Percentiles rank a stretch among this genome's conserved stretches.
Evolutionary conservation across 2,113 vertebrate species (phyloP).

Genomic region (Morone saxatilis): DNA sequence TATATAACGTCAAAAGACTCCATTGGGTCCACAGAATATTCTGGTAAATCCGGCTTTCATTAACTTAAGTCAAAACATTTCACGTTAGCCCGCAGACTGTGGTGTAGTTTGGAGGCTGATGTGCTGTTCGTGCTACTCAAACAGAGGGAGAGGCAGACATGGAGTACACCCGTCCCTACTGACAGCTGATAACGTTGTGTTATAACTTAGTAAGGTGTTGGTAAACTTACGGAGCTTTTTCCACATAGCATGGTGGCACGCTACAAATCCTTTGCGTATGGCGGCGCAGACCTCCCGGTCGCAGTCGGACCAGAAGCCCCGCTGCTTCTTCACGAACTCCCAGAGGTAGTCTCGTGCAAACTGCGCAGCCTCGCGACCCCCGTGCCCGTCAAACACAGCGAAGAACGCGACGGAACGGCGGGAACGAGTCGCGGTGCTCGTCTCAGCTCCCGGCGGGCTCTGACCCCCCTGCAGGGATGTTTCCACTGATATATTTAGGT

Average conservation of each 20-base stretch:
- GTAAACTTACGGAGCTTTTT: conserved; percentile 95
- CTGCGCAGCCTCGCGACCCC: conserved; percentile 94
- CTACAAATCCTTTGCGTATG: conserved; percentile 94
- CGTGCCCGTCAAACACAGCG: conserved; percentile 96
- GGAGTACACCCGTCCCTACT: rapidly evolving
- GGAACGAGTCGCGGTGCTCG: conserved; percentile 33
- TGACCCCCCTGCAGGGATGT: neutral
- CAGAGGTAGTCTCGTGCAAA: conserved; percentile 94
- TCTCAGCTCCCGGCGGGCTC: neutral
- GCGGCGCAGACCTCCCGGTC: conserved; percentile 93
- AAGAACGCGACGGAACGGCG: conserved; percentile 91
- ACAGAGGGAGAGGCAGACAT: neutral
- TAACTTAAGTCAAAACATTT: neutral
- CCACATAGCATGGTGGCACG: conserved; percentile 98
- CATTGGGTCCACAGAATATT: neutral
- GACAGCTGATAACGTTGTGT: neutral
- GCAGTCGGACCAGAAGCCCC: conserved; percentile 91
- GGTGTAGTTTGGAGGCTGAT: neutral
- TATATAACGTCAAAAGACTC: neutral
- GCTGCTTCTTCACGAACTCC: conserved; percentile 94
- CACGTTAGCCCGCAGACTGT: neutral
- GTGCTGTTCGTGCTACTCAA: neutral
- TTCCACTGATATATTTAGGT: neutral
- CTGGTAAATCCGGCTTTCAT: neutral
- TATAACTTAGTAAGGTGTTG: neutral